Conservation (phyloP, 2,888 invertebrate species). For the Agrochola lychnidis region DNA sequence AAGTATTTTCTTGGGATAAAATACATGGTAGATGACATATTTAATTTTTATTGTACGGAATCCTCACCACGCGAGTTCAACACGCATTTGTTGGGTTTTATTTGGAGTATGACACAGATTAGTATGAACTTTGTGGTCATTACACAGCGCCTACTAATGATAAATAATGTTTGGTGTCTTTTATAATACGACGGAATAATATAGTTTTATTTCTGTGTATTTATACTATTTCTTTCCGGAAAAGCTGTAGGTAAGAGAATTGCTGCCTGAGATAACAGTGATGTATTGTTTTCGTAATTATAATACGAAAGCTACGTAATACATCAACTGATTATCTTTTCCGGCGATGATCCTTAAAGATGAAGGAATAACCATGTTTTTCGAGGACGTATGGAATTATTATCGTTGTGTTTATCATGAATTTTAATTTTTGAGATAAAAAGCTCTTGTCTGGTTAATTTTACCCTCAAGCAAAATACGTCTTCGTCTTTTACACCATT, state of each 20-base stretch:
- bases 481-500: conserved; percentile 1
- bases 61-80: no score
- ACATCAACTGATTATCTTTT: conserved; percentile 24
- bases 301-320: conserved; percentile 36
- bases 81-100: neutral
- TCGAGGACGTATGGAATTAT: neutral
- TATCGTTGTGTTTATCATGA: conserved; percentile 18
- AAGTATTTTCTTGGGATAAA: no score
- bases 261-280: conserved; percentile 14
- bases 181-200: neutral
- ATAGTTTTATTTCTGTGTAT: conserved; percentile 2
- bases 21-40: no score
- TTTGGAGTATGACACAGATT: conserved; percentile 5
- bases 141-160: neutral
- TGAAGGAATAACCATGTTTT: conserved; percentile 20
- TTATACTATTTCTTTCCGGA: conserved; percentile 16
- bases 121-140: conserved; percentile 1
- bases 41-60: no score
- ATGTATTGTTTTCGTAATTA: conserved; percentile 52
- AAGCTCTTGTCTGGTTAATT: conserved; percentile 14
- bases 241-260: conserved; percentile 9
- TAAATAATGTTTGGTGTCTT: neutral
- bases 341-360: neutral
- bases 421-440: conserved; percentile 23
- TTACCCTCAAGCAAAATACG: conserved; percentile 29